Percentiles rank a stretch among this genome's conserved stretches.
Conservation (phyloP, 2,113 vertebrate species). For the Aramus guarauna region DNA sequence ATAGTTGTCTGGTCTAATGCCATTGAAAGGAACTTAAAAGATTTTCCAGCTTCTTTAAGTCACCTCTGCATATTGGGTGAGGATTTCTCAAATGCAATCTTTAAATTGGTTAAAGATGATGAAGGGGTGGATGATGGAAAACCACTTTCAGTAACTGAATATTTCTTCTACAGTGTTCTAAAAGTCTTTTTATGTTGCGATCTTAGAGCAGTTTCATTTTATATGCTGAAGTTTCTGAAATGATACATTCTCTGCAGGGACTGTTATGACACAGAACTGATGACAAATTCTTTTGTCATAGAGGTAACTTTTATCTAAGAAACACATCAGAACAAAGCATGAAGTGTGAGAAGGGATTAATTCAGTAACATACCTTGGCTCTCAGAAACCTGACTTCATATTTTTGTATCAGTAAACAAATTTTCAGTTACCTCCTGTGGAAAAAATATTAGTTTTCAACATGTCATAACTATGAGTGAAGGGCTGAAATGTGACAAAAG, state of each 20-base stretch:
- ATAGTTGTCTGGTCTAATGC: neutral
- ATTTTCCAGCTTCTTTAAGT: neutral
- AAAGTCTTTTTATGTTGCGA: neutral
- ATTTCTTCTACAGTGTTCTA: neutral
- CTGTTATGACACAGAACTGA: neutral
- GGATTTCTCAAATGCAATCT: neutral
- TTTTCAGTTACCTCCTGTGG: neutral
- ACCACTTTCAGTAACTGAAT: neutral
- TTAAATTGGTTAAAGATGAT: neutral
- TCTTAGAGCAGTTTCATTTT: neutral
- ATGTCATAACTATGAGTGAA: neutral
- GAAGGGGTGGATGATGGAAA: neutral
- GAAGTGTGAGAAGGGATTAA: neutral
- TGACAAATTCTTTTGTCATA: neutral
- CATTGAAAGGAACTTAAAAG: neutral
- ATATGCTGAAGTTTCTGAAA: neutral
- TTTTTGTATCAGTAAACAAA: neutral
- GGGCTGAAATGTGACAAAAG: neutral
- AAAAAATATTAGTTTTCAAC: neutral
- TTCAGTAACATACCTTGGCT: accelerated
- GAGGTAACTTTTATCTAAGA: neutral
- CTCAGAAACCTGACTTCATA: neutral
- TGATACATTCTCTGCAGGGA: neutral
- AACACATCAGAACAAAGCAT: neutral
- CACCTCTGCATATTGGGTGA: neutral